Percentiles rank a stretch among this genome's conserved stretches.
Evolutionary conservation across 2,888 invertebrate genomes (phyloP).

Genomic region (Myathropa florea): DNA sequence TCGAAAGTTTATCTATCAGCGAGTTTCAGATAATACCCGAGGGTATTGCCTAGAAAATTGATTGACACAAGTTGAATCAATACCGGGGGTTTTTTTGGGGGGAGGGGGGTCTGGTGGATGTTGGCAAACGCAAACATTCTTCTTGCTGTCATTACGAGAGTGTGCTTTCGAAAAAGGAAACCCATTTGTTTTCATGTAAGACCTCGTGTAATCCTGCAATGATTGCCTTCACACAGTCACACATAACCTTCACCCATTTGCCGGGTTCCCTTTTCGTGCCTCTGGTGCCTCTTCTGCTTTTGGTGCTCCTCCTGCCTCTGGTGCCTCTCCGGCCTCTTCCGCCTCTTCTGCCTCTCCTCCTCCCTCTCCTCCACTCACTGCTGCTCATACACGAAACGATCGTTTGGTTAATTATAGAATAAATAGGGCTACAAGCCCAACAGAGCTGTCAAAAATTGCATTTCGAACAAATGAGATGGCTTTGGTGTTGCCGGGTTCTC

Average conservation of each 20-base stretch:
- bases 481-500: constrained; percentile 2
- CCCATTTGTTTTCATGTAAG: constrained; percentile 12
- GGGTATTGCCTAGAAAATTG: constrained; percentile 1
- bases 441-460: constrained; percentile 33
- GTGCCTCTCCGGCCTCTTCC: no score
- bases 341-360: no score
- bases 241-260: background rate
- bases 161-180: background rate
- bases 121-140: background rate
- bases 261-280: no score
- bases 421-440: constrained; percentile 7
- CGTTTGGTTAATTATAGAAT: constrained; percentile 23
- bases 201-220: constrained; percentile 19
- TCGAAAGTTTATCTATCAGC: constrained; percentile 8
- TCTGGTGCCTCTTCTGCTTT: no score
- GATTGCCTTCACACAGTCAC: constrained; percentile 15
- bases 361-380: no score
- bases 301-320: no score
- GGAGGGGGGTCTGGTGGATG: background rate
- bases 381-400: background rate
- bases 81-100: background rate
- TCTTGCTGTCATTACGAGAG: background rate
- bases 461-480: constrained; percentile 27
- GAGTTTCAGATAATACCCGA: constrained; percentile 1
- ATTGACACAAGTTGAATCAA: constrained; percentile 16